Base-by-base conservation (phyloP, 2,797 vertebrate species). In the Melanotaenia boesemani region DNA sequence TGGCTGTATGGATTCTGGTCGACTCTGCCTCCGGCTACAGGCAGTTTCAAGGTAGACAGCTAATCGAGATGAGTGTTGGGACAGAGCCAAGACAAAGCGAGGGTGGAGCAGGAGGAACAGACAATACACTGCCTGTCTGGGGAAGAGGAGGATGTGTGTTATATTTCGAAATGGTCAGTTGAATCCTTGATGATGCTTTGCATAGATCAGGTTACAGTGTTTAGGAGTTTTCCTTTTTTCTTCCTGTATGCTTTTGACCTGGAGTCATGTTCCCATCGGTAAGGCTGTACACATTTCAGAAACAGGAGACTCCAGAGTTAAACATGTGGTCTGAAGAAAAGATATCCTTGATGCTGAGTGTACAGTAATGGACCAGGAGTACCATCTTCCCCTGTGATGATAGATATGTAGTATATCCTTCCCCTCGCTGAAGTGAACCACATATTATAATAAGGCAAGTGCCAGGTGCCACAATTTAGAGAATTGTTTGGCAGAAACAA, bases 31-130 rank as follows among this genome's bases (percentile, higher is more conserved):
- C 24, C 1, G 7, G 79, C 80, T 72, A 63, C 34, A 15, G 54
- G 71, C 64, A 11, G 37, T 64, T 85, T 85, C 54, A 78, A 80
- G 86, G 56, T 59, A 74, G 81, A 79, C 70, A 12, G 72, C 75
- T 71, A 80, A 88, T 86, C 82, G 85, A 80, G 77, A 83, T 39
- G 72, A 84, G 70, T 79, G 79, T 71, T 1, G 52, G 55, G 63
- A 54, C 41, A 37, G 62, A 70, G n/a, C 20, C 2, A 12, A 6
- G 67, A 68, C 41, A 61, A 83, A 72, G 54, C 1, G 24, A 37
- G 36, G 2, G 57, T 67, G 56, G 77, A 11, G 36, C 8, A 18
- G 41, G 41, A 30, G 62, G 50, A 7, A 5, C 26, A 63, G 36
- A 78, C 71, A 70, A 76, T 46, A 54, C 44, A 50, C 75, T 79